phyloP scores from a whole-genome alignment of 1,140 invertebrate genomes.

The Drosophila jambulina region DNA sequence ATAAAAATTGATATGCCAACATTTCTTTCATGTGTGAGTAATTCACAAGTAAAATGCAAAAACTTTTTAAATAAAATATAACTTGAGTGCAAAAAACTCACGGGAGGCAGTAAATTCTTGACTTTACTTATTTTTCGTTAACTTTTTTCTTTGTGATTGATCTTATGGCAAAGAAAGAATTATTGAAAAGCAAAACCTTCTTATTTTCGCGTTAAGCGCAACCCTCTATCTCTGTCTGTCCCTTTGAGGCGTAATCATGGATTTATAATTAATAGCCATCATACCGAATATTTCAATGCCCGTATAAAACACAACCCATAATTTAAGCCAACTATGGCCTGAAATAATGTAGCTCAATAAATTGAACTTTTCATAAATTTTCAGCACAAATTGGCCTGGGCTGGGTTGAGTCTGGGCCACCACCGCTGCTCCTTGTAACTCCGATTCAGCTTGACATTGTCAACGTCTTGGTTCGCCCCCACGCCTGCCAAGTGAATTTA shows the following conservation, averaged over 20 bases:
- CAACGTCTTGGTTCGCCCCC: slow-evolving; percentile 61
- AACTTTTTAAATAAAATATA: slow-evolving; percentile 80
- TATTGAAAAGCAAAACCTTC: background rate
- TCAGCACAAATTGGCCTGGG: slow-evolving; percentile 68
- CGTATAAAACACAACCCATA: slow-evolving; percentile 16
- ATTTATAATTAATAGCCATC: slow-evolving; percentile 42
- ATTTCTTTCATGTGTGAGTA: slow-evolving; percentile 79
- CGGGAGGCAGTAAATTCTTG: slow-evolving; percentile 17
- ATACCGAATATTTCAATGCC: slow-evolving; percentile 17
- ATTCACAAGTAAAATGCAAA: slow-evolving; percentile 80
- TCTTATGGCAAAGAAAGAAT: background rate
- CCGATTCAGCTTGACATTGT: slow-evolving; percentile 62
- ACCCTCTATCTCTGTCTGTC: background rate
- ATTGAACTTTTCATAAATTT: slow-evolving; percentile 84
- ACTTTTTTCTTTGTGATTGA: slow-evolving; percentile 20
- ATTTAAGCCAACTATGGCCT: slow-evolving; percentile 58
- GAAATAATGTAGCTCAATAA: slow-evolving; percentile 77
- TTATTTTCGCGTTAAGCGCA: slow-evolving; percentile 10
- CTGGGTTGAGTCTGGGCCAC: slow-evolving; percentile 31
- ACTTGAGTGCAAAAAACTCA: slow-evolving; percentile 23
- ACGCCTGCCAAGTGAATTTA: slow-evolving; percentile 65
- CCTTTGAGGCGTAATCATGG: slow-evolving; percentile 17
- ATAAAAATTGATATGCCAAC: slow-evolving; percentile 81
- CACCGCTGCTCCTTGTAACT: slow-evolving; percentile 3
- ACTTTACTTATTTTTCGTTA: slow-evolving; percentile 22